Conservation (phyloP, 2,797 vertebrate genomes). For the Megalops cyprinoides region DNA sequence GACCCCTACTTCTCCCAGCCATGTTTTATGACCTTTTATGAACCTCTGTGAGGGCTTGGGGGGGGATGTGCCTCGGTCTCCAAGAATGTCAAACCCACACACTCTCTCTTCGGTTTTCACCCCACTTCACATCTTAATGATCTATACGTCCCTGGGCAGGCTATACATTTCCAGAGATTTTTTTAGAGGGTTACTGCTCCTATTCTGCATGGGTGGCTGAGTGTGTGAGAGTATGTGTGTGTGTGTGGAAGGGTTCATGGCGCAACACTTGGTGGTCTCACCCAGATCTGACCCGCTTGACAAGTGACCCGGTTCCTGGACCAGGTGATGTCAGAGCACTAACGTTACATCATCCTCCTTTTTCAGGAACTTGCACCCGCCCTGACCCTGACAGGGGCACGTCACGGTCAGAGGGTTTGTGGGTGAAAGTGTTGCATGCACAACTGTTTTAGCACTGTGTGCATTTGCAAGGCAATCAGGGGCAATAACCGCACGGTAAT, state of each 20-base stretch:
- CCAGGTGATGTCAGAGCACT: background rate
- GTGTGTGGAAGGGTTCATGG: constrained; percentile 31
- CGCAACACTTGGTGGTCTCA: constrained; percentile 18
- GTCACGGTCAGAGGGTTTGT: too few relatives aligned
- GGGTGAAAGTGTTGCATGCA: too few relatives aligned
- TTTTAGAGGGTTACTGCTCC: constrained; percentile 21
- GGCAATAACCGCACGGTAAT: too few relatives aligned
- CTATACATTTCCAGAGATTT: background rate
- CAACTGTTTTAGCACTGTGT: too few relatives aligned
- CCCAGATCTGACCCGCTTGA: background rate
- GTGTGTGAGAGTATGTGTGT: background rate
- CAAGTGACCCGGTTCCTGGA: background rate
- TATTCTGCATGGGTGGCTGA: constrained; percentile 32
- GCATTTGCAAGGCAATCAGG: too few relatives aligned
- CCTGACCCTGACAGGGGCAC: background rate
- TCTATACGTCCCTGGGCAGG: background rate
- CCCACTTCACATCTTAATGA: background rate
- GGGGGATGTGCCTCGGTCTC: constrained; percentile 32
- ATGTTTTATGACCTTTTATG: constrained; percentile 50
- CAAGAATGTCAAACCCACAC: constrained; percentile 36
- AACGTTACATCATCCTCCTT: background rate
- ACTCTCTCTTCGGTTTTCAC: constrained; percentile 20
- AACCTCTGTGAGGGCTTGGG: constrained; percentile 41
- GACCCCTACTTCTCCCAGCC: constrained; percentile 26
- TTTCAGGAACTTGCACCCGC: background rate